phyloP scores from a whole-genome alignment of 1,140 invertebrate species.

The Saxidomus purpurata region DNA sequence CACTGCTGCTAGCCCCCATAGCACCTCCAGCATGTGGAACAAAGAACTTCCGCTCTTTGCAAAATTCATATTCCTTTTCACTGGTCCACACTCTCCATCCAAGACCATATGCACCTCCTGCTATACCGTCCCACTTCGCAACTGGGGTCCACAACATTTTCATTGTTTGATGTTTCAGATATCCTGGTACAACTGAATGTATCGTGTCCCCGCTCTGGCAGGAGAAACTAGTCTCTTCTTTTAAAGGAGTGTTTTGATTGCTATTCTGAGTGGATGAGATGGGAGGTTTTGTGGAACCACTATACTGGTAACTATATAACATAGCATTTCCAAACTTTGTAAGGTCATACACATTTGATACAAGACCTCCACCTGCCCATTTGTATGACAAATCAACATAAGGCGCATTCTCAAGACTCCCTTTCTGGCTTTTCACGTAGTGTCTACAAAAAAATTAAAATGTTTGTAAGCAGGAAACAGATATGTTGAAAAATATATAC shows the following conservation, averaged over 20 bases:
- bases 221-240: background rate
- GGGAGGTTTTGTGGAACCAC: background rate
- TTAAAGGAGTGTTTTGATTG: background rate
- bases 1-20: slow-evolving; percentile 88
- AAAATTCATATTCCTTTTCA: slow-evolving; percentile 80
- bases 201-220: background rate
- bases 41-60: slow-evolving; percentile 80
- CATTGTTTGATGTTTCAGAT: slow-evolving; percentile 86
- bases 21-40: slow-evolving; percentile 88
- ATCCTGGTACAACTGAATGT: slow-evolving; percentile 78
- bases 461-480: no score
- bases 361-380: slow-evolving; percentile 90
- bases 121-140: slow-evolving; percentile 66
- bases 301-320: slow-evolving; percentile 88
- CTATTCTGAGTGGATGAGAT: background rate
- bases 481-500: no score
- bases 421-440: slow-evolving; percentile 87
- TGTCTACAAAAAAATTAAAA: slow-evolving; percentile 85
- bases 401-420: slow-evolving; percentile 88
- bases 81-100: slow-evolving; percentile 86
- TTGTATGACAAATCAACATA: slow-evolving; percentile 90
- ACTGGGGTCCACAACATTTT: slow-evolving; percentile 86
- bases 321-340: slow-evolving; percentile 89
- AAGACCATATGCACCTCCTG: slow-evolving; percentile 84
- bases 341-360: slow-evolving; percentile 89